Conservation (phyloP, 2,113 vertebrate genomes). For the Eupsittula cactorum region DNA sequence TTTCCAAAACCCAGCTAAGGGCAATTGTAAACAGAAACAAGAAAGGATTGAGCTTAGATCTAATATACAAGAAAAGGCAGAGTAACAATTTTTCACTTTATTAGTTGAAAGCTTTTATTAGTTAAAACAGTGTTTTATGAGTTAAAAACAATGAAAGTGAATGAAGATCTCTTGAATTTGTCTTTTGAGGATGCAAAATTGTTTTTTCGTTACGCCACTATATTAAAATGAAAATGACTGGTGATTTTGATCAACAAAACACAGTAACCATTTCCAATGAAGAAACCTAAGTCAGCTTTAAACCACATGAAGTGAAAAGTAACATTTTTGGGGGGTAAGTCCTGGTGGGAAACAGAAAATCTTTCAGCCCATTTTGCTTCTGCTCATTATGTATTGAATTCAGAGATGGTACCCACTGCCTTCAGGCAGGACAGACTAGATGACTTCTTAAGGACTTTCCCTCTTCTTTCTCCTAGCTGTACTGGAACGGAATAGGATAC, state of each 20-base stretch:
- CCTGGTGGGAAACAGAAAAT: neutral
- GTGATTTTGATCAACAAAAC: neutral
- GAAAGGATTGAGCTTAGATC: neutral
- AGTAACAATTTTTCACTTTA: neutral
- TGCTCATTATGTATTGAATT: neutral
- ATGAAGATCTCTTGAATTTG: neutral
- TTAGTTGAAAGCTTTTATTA: neutral
- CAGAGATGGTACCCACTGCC: neutral
- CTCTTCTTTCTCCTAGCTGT: neutral
- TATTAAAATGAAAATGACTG: neutral
- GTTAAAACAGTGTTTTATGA: neutral
- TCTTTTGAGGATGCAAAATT: neutral
- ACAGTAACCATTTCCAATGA: neutral
- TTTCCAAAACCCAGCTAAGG: neutral
- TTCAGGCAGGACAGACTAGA: neutral
- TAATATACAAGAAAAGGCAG: neutral
- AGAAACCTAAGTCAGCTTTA: neutral
- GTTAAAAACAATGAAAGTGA: neutral
- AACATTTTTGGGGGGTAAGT: neutral
- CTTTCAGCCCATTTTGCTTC: neutral
- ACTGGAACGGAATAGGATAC: neutral
- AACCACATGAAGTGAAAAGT: neutral
- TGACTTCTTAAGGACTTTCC: constrained; percentile 2
- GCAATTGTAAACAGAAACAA: neutral
- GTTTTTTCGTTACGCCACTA: neutral